These are phyloP conservation scores for Plagodis dolabraria DNA, from an alignment of 2,888 invertebrate genomes.

Conservation along the genomic window DNA sequence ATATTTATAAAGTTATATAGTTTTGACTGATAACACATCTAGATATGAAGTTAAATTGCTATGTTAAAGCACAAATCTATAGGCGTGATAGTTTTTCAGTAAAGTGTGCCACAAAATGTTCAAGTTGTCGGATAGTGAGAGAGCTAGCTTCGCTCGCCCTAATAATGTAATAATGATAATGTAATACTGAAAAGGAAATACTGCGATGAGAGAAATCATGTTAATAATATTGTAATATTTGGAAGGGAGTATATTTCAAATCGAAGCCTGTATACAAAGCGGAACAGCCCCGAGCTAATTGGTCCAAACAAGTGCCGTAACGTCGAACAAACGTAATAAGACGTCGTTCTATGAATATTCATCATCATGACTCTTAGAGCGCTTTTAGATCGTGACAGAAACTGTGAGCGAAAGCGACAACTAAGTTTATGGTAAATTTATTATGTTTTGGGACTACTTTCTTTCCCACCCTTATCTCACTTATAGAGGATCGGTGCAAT, in stretches of 20 bases:
- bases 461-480: not conserved
- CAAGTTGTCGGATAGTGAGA: no score
- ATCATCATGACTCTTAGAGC: conserved; percentile 53
- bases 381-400: not conserved
- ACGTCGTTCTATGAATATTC: conserved; percentile 69
- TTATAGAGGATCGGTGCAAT: not conserved
- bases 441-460: not conserved
- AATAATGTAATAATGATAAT: no score
- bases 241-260: conserved; percentile 2
- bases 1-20: no score
- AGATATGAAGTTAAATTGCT: no score
- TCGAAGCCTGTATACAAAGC: conserved; percentile 2
- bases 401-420: conserved; percentile 1
- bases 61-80: no score
- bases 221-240: no score
- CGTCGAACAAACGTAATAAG: conserved; percentile 67
- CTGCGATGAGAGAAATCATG: no score
- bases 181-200: no score
- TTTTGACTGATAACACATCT: no score
- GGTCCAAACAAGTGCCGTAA: conserved; percentile 59
- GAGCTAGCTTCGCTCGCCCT: no score
- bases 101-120: no score
- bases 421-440: not conserved
- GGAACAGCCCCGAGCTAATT: conserved; percentile 40
- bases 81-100: no score